These are phyloP conservation scores for Gallinago stenura DNA, from an alignment of 2,797 vertebrate species.

Conservation along the genomic window DNA sequence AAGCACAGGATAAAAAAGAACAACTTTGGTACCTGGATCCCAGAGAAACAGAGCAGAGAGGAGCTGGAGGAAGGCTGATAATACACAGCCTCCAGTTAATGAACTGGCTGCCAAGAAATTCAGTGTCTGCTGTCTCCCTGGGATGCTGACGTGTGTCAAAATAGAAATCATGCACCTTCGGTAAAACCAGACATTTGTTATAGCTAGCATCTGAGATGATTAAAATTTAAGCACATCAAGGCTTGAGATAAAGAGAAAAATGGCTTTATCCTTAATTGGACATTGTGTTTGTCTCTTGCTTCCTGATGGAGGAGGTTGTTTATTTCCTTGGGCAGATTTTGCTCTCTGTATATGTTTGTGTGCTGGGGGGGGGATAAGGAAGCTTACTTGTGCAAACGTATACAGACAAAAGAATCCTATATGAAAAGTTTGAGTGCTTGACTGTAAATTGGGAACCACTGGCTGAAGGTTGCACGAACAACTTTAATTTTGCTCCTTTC, in stretches of 20 bases:
- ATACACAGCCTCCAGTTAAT: constrained; percentile 23
- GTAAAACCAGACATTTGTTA: constrained; percentile 6
- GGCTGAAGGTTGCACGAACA: background rate
- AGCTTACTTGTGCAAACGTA: background rate
- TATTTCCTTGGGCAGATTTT: background rate
- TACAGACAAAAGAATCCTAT: background rate
- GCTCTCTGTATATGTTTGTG: background rate
- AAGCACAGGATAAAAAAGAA: background rate
- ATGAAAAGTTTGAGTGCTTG: background rate
- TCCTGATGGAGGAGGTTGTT: background rate
- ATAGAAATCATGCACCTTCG: background rate
- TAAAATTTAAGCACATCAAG: constrained; percentile 17
- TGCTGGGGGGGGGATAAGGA: background rate
- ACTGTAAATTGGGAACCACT: background rate
- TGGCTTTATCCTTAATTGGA: background rate
- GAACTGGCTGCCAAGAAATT: constrained; percentile 14
- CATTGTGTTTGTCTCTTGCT: background rate
- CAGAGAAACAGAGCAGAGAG: background rate
- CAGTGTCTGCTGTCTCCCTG: background rate
- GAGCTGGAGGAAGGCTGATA: constrained; percentile 1
- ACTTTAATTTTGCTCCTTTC: background rate
- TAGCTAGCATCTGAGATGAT: background rate
- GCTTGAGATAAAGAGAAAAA: constrained; percentile 8
- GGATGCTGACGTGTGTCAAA: constrained; percentile 19
- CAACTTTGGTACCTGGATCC: background rate